Base-by-base conservation (phyloP, 2,888 invertebrate species). In the Erpobdella octoculata region DNA sequence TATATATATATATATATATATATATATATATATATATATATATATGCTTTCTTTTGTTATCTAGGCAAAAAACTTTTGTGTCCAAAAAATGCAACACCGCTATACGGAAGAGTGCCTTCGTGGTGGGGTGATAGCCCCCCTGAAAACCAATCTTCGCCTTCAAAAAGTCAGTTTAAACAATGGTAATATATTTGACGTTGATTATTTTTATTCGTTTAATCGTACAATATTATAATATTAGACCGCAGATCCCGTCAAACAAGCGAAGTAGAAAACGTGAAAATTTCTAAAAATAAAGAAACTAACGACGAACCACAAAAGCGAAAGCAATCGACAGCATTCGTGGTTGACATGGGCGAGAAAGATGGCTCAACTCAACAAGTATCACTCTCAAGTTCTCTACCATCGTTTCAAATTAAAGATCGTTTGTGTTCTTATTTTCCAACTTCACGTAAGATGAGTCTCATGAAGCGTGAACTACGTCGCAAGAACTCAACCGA, bases 351-450 rank as follows among this genome's bases (percentile, higher is more conserved):
- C 33, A 53, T 69, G 58, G 21, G 25, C 5, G 37, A 65, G n/a
- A 5, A 4, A 18, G 58, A 69, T 31, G 33, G 9, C 31, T 38
- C 28, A 31, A 31, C 48, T 28, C 38, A 68, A 31, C 25, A 28
- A 68, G 28, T 48, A 31, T n/a, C 38, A n/a, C 65, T 37, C 33
- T 67, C 67, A 2, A 46, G 46, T 31, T 46, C 58, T n/a, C 15
- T 69, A 37, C 58, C 69, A 1, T 53, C 69, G 33, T 58, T 69
- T 28, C 69, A 69, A 36, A 69, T 69, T n/a, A 38, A 31, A 2
- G 69, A 69, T 21, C 33, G n/a, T 21, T n/a, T 69, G 4, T 58
- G 69, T 36, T 69, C 69, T 1, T 69, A 35, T 33, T 46, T 69
- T 31, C 69, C 69, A 1, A 18, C 35, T 25, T 48, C 69, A 6